Conservation (phyloP, 2,797 vertebrate species). For the Sibirionetta formosa region DNA sequence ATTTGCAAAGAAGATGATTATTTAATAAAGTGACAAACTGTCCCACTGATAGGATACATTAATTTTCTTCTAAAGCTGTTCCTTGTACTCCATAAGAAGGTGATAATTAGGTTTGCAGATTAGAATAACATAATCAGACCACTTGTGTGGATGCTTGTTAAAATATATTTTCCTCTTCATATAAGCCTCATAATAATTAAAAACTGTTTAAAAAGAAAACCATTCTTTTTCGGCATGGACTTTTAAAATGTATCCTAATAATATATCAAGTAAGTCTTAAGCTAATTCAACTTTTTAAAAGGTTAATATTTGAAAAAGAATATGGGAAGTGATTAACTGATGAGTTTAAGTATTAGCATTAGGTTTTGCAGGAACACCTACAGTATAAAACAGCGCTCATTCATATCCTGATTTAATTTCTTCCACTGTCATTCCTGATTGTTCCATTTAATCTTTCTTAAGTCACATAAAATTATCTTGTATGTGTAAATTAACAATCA, state of each 20-base stretch:
- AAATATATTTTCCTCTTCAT: conserved; percentile 84
- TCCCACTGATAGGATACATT: conserved; percentile 96
- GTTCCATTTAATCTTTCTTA: conserved; percentile 81
- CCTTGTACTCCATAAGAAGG: conserved; percentile 89
- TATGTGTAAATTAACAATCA: conserved; percentile 75
- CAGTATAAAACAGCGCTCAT: conserved; percentile 77
- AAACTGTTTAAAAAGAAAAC: conserved; percentile 75
- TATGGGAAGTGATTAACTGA: conserved; percentile 77
- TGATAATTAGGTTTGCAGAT: conserved; percentile 99
- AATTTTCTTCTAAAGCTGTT: conserved; percentile 96
- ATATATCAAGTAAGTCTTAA: conserved; percentile 71
- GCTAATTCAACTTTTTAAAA: conserved; percentile 71
- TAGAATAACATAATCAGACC: conserved; percentile 95
- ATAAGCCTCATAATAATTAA: conserved; percentile 81
- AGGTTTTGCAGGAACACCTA: conserved; percentile 75
- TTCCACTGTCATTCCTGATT: conserved; percentile 75
- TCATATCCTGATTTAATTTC: conserved; percentile 86
- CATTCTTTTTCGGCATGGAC: conserved; percentile 62
- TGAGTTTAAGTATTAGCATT: conserved; percentile 76
- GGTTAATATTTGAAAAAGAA: conserved; percentile 78
- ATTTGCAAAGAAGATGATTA: conserved; percentile 95
- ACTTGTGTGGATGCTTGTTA: conserved; percentile 88
- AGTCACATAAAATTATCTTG: conserved; percentile 75
- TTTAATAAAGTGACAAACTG: conserved; percentile 95
- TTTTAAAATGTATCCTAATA: conserved; percentile 66